These are phyloP conservation scores for Brachyhypopomus gauderio DNA, from an alignment of 2,113 vertebrate genomes.

Conservation along the genomic window DNA sequence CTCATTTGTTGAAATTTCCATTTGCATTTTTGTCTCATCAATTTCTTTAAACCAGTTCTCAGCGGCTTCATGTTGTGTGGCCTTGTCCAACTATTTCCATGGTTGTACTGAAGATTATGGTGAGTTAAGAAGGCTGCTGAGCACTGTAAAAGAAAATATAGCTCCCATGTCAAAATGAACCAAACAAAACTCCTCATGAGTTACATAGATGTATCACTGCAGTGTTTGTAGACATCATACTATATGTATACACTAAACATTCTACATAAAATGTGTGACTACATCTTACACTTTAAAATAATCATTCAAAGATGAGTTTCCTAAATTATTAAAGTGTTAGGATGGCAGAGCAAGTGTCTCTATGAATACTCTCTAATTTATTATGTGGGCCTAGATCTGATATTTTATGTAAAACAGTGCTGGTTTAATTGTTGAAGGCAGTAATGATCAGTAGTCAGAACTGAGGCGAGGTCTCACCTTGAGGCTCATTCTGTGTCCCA, in stretches of 20 bases:
- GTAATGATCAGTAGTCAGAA: background rate
- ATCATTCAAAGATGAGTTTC: too few relatives aligned
- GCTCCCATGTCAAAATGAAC: background rate
- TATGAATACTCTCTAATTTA: too few relatives aligned
- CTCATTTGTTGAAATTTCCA: background rate
- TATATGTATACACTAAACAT: too few relatives aligned
- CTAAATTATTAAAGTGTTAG: too few relatives aligned
- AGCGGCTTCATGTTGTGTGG: background rate
- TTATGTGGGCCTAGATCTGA: too few relatives aligned
- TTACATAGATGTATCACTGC: background rate
- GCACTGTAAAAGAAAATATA: constrained; percentile 55
- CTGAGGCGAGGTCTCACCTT: constrained; percentile 60
- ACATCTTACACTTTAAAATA: too few relatives aligned
- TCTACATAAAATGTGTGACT: too few relatives aligned
- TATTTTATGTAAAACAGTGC: too few relatives aligned
- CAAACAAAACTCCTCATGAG: background rate
- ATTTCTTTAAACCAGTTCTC: background rate
- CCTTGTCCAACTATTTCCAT: background rate
- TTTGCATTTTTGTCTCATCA: background rate
- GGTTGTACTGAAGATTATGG: constrained; percentile 47
- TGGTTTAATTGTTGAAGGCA: background rate
- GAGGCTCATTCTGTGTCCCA: constrained; percentile 68
- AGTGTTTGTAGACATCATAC: too few relatives aligned
- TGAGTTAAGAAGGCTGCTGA: constrained; percentile 65
- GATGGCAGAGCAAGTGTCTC: too few relatives aligned